These are phyloP conservation scores for Eupithecia vulgata DNA, from an alignment of 2,888 invertebrate species.

Conservation along the genomic window DNA sequence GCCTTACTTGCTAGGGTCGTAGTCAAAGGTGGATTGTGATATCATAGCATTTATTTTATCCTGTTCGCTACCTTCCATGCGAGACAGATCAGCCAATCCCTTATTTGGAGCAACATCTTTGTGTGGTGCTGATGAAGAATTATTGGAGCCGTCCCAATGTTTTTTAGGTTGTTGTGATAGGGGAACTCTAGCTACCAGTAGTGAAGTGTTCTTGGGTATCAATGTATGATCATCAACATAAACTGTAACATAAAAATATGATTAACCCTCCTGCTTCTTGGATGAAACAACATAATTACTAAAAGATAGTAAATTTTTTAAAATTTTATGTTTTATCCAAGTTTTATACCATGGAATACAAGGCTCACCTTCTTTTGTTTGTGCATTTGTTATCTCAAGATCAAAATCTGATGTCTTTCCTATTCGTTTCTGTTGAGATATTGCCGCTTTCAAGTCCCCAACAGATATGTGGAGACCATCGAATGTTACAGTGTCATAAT, in stretches of 20 bases:
- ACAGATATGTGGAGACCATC: conserved; percentile 98
- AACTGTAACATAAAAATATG: conserved; percentile 82
- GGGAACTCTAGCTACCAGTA: conserved; percentile 97
- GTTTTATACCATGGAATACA: not conserved
- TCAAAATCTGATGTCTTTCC: conserved; percentile 98
- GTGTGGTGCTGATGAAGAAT: conserved; percentile 72
- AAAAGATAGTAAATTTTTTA: too few relatives aligned
- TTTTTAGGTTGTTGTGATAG: conserved; percentile 91
- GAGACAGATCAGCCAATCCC: conserved; percentile 92
- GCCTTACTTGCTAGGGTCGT: conserved; percentile 97
- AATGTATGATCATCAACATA: conserved; percentile 95
- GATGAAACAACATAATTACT: too few relatives aligned
- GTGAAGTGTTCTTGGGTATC: conserved; percentile 98
- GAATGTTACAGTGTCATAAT: conserved; percentile 98
- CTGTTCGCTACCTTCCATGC: conserved; percentile 96
- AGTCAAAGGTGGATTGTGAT: conserved; percentile 97
- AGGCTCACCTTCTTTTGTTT: conserved; percentile 95
- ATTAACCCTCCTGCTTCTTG: not conserved
- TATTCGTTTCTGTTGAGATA: conserved; percentile 97
- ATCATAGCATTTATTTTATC: conserved; percentile 99
- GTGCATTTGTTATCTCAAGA: conserved; percentile 97
- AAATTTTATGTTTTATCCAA: too few relatives aligned
- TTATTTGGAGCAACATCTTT: conserved; percentile 83
- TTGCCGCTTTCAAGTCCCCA: conserved; percentile 96
- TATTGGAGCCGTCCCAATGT: conserved; percentile 87